Conservation (phyloP, 2,113 vertebrate species). For the Mesembrinibis cayennensis region DNA sequence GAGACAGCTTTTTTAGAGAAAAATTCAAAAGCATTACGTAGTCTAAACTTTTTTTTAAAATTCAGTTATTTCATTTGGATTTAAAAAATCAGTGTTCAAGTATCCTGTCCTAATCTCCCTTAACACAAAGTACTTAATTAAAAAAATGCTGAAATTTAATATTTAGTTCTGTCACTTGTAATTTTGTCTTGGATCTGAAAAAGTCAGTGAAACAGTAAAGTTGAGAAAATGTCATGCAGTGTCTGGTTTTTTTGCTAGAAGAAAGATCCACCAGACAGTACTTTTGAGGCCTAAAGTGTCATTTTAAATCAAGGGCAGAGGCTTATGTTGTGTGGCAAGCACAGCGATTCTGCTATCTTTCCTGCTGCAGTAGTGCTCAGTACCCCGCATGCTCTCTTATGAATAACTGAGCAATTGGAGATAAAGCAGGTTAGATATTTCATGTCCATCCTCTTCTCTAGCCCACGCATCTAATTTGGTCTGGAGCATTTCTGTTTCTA, state of each 20-base stretch:
- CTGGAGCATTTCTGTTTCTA: not conserved
- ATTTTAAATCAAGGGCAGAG: not conserved
- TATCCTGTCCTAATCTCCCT: not conserved
- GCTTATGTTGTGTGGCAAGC: not conserved
- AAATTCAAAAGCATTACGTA: not conserved
- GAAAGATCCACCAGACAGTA: not conserved
- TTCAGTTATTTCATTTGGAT: not conserved
- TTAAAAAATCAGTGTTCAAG: not conserved
- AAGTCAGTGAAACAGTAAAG: not conserved
- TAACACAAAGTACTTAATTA: not conserved
- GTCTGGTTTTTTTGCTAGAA: not conserved
- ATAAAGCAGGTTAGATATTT: not conserved
- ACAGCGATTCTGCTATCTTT: rapidly evolving
- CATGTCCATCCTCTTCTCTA: not conserved
- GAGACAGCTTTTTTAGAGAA: not conserved
- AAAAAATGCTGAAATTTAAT: not conserved
- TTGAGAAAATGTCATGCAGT: not conserved
- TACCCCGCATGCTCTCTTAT: rapidly evolving
- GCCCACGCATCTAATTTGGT: not conserved
- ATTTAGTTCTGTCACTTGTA: not conserved
- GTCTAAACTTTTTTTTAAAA: not conserved
- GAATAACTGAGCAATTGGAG: not conserved
- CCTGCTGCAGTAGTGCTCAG: not conserved
- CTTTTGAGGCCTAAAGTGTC: not conserved
- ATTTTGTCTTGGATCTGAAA: not conserved